Evolutionary conservation across 2,797 vertebrate species (phyloP).

Genomic region (Syngnathus rostellatus): DNA sequence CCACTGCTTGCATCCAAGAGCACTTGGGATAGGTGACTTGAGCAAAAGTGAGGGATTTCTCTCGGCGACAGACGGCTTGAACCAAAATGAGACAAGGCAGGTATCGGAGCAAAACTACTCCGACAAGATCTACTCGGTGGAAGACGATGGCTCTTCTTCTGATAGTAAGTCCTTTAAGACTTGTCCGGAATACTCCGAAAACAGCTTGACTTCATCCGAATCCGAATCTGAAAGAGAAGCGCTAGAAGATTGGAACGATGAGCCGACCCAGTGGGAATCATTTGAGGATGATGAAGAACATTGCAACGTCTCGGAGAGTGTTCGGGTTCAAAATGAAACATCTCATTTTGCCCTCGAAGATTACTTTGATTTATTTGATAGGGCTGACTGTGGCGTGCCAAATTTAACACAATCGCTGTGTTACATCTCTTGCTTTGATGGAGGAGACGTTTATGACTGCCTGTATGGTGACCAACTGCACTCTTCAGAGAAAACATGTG

Average conservation of each 20-base stretch:
- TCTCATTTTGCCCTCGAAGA: slow-evolving; percentile 31
- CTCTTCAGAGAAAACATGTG: slow-evolving; percentile 10
- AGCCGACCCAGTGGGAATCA: slow-evolving; percentile 57
- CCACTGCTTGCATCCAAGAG: slow-evolving; percentile 6
- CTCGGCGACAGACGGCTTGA: not conserved
- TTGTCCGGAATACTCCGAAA: slow-evolving; percentile 45
- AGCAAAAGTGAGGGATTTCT: slow-evolving; percentile 12
- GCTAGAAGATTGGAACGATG: slow-evolving; percentile 42
- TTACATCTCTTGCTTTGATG: slow-evolving; percentile 65
- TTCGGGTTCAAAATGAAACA: slow-evolving; percentile 22
- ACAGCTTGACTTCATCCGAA: slow-evolving; percentile 40
- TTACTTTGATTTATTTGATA: slow-evolving; percentile 60
- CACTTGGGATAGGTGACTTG: slow-evolving; percentile 12
- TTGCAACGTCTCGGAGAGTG: not conserved
- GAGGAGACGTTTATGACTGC: slow-evolving; percentile 50
- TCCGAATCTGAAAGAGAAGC: slow-evolving; percentile 51
- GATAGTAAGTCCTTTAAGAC: slow-evolving; percentile 61
- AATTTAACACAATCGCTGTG: slow-evolving; percentile 26
- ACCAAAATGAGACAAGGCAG: slow-evolving; percentile 14
- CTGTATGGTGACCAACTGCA: slow-evolving; percentile 32
- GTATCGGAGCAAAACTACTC: slow-evolving; percentile 20
- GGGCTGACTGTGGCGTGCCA: slow-evolving; percentile 23
- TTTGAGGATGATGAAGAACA: slow-evolving; percentile 48
- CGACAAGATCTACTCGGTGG: slow-evolving; percentile 13
- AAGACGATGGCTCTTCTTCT: slow-evolving; percentile 61